Base-by-base conservation (phyloP, 2,797 vertebrate genomes). In the Sciurus vulgaris region DNA sequence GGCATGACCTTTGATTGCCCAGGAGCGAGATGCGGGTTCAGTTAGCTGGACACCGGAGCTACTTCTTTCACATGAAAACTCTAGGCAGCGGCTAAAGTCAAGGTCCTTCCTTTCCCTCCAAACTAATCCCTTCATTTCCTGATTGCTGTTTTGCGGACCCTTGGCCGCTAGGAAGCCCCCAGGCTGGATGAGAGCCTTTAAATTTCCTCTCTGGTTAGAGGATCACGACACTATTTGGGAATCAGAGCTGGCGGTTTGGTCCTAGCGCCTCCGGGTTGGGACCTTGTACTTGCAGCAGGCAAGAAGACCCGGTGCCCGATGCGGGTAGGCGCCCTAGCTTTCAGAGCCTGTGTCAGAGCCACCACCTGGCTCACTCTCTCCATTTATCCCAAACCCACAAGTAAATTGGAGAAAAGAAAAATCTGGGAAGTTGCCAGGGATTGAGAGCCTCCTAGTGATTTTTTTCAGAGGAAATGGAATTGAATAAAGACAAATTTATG, bases 401-500 rank as follows among this genome's bases (percentile, higher is more conserved):
- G 86, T 51, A 86, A 90, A 77, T 35, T 18, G 3, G 12, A 35
- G 17, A 28, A 33, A 51, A 69, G 49, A 35, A 63, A 67, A 56
- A 28, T 44, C 20, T 24, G 28, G 14, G 13, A 24, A 56, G 49
- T 4, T 72, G 89, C 30, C 81, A 63, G 63, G 76, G 83, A 82
- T 35, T 89, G 38, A 84, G 14, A 76, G 11, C 38, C 15, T 91
- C 78, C 38, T 41, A 41, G 67, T 38, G 54, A 86, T 74, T 59
- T 61, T 85, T 82, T 78, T 63, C 7, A 0, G 5, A 47, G 26
- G 54, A 78, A 77, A 61, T 38, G 51, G 69, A 24, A 91, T 79
- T 84, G 86, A 95, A 91, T 83, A 81, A 86, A 86, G 61, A 47
- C 59, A 56, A 84, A 93, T 56, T 28, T 74, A 93, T 81, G 33